Conservation (phyloP, 2,113 vertebrate genomes). For the Corythaeola cristata region DNA sequence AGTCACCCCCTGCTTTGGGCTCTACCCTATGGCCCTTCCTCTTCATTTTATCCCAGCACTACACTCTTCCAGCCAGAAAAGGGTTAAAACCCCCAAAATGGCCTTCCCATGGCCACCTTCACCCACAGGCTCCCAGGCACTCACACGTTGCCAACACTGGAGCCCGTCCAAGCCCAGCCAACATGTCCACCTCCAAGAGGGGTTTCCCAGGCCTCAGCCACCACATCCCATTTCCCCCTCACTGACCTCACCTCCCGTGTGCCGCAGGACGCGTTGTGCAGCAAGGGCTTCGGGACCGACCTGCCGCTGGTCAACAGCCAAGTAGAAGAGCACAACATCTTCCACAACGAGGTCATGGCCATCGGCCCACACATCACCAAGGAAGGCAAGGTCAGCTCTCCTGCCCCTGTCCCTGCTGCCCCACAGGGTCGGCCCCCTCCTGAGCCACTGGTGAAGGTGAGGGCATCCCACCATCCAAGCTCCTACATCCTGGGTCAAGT, state of each 20-base stretch:
- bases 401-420: background rate
- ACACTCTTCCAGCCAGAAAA: background rate
- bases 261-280: conserved; percentile 79
- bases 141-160: accelerated
- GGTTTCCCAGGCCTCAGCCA: background rate
- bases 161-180: background rate
- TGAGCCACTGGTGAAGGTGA: accelerated
- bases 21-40: background rate
- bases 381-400: conserved; percentile 74
- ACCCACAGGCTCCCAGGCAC: background rate
- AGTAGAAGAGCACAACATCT: conserved; percentile 95
- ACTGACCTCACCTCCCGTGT: background rate
- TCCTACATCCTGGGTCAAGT: background rate
- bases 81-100: background rate
- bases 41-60: background rate
- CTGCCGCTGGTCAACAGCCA: conserved; percentile 88
- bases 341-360: conserved; percentile 96
- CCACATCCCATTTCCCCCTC: accelerated
- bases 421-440: accelerated
- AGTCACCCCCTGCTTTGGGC: background rate
- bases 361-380: conserved; percentile 86
- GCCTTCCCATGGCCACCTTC: background rate
- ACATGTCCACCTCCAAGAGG: background rate
- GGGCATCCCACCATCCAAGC: background rate
- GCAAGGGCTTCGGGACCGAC: conserved; percentile 88